These are phyloP conservation scores for Botrylloides violaceus DNA, from an alignment of 23 tunicate species.

Conservation along the genomic window DNA sequence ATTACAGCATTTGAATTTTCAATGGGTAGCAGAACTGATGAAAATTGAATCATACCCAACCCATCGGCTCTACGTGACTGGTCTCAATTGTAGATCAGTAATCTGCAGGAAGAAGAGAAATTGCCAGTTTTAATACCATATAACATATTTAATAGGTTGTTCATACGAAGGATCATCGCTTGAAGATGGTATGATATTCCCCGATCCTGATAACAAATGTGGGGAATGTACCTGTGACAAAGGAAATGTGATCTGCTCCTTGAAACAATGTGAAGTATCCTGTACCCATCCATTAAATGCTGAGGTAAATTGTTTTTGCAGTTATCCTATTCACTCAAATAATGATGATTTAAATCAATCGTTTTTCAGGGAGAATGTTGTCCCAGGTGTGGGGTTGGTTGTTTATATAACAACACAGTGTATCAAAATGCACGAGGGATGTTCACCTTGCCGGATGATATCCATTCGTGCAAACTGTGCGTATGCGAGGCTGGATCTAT, in stretches of 20 bases:
- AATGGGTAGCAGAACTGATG: no score
- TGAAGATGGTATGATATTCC: conserved; percentile 24
- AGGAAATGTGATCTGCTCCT: conserved; percentile 42
- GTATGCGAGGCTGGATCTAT: conserved; percentile 47
- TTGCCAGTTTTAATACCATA: no score
- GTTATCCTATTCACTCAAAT: not conserved
- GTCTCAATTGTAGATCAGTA: no score
- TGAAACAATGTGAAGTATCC: conserved; percentile 13
- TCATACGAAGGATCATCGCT: not conserved
- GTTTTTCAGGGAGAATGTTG: conserved; percentile 3
- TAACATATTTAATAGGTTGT: conserved; percentile 21
- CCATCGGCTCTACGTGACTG: no score
- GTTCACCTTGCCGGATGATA: conserved; percentile 11
- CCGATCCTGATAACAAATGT: conserved; percentile 27
- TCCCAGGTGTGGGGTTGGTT: conserved; percentile 27
- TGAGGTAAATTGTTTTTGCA: conserved; percentile 11
- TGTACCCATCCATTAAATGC: conserved; percentile 19
- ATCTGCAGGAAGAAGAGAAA: no score
- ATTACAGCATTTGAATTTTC: no score
- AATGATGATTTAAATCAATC: not conserved
- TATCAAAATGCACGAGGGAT: conserved; percentile 17
- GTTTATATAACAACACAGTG: conserved; percentile 5
- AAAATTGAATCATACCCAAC: no score
- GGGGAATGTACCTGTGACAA: conserved; percentile 40
- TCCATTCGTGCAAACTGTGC: conserved; percentile 39